phyloP scores from a whole-genome alignment of 2,797 vertebrate genomes.

The Danio albolineatus region DNA sequence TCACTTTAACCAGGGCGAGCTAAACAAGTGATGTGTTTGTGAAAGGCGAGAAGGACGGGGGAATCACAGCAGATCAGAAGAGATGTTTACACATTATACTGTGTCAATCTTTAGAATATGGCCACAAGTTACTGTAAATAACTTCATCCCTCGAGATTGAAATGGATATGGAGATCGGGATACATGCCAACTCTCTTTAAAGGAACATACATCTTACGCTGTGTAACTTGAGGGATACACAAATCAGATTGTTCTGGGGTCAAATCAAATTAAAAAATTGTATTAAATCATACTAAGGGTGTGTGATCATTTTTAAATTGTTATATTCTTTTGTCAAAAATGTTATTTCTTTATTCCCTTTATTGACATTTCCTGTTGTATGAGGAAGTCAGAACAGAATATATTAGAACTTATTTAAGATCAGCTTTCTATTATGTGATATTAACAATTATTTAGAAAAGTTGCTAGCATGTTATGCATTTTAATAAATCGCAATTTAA shows the following conservation, averaged over 20 bases:
- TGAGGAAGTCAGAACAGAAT: no score
- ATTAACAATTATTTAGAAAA: no score
- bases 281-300: slow-evolving; percentile 2
- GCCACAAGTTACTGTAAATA: slow-evolving; percentile 8
- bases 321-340: neutral
- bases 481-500: no score
- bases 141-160: slow-evolving; percentile 1
- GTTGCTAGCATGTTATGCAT: no score
- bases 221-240: neutral
- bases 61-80: neutral
- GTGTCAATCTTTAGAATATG: neutral
- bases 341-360: neutral
- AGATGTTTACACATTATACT: neutral
- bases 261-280: neutral
- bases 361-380: neutral
- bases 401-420: neutral
- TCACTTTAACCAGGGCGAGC: slow-evolving; percentile 66
- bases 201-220: neutral
- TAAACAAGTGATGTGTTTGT: slow-evolving; percentile 71
- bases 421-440: neutral
- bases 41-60: slow-evolving; percentile 35
- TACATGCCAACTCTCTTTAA: neutral
- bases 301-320: neutral
- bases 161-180: neutral
- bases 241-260: neutral